Evolutionary conservation across 2,888 invertebrate species (phyloP), one percentile per base, ranked within the genome.

Genomic region (Stratiomys singularior): DNA sequence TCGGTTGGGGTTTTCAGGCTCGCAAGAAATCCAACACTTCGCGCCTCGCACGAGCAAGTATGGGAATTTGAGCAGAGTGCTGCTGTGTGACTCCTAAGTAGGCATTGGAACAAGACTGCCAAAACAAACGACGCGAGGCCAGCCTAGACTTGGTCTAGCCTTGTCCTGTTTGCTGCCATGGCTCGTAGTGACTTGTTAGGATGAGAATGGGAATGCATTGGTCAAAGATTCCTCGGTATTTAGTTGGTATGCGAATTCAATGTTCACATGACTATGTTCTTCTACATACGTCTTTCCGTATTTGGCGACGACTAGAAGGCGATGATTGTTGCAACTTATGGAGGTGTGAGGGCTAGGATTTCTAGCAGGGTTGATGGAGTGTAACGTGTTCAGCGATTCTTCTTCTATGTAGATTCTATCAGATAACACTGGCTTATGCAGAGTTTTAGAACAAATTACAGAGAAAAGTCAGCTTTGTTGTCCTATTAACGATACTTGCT

Each of bases 241-340:
- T 69, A 52, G 56, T 44, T 74, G 74, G 74, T 74, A 74, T 74
- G 74, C 60, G 60, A 74, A 52, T 74, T 74, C 74, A 58, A 74
- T 74, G 74, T 74, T 74, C 60, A 44, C 74, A 74, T 74, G 74
- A 58, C 69, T 69, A 37, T 37, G 47, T 56, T 28, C 60, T 74
- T 72, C 72, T 28, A 52, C 56, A 72, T 46, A 69, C 47, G 69
- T 47, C 74, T 74, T 74, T 58, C 58, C 74, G 46, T 27, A 58
- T 74, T 58, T 58, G 58, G 74, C 23, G 74, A 23, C 5, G 44
- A 58, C 60, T 74, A 74, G 58, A 37, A 74, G 58, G 74, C 74
- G 74, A 30, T 74, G 74, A 74, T 74, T 74, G 60, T 60, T 74
- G 60, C 74, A 58, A 74, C 58, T 74, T 58, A 37, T 58, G 37